Evolutionary conservation across 37 sponge, comb jelly and placozoan genomes (phyloP), one percentile per base, ranked within the genome.

Genomic region (Spongilla lacustris): DNA sequence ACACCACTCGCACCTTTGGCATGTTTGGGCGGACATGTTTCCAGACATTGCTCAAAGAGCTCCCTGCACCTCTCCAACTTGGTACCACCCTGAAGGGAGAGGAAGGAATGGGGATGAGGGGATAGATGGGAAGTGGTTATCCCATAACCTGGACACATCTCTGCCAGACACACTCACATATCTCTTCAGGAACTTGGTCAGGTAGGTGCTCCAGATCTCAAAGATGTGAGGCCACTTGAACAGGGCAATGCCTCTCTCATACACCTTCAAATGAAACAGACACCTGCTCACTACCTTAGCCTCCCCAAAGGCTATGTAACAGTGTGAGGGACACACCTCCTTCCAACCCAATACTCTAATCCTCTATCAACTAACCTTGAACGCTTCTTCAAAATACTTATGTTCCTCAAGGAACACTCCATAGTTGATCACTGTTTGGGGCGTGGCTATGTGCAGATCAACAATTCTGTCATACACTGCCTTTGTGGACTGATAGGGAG

Each of bases 141-240:
- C n/a, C n/a, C n/a, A n/a, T n/a, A n/a, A n/a, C n/a, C n/a, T n/a
- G n/a, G n/a, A n/a, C n/a, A n/a, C n/a, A n/a, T n/a, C n/a, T n/a
- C n/a, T n/a, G n/a, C n/a, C 27, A 30, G 29, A 66, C 49, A 74
- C 38, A 71, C 94, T 87, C 30, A 93, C 97, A 84, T 96, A 96
- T 84, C 99, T 79, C 69, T 91, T 90, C 24, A 95, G 85, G 88
- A 98, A 98, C 86, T 98, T 98, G 67, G 89, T 93, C 80, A 98
- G 94, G 75, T 98, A 98, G 26, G 97, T 95, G 81, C 90, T 97
- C 99, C 99, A 98, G 24, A 98, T 87, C 71, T 98, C 99, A 73
- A 83, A 95, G 31, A 98, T 95, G 25, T 97, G 94, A 0, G 99
- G 99, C 99, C 99, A 98, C 77, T 94, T 94, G 86, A 98, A 98